Evolutionary conservation across 2,113 vertebrate species (phyloP).

Genomic region (Ptilonorhynchus violaceus): DNA sequence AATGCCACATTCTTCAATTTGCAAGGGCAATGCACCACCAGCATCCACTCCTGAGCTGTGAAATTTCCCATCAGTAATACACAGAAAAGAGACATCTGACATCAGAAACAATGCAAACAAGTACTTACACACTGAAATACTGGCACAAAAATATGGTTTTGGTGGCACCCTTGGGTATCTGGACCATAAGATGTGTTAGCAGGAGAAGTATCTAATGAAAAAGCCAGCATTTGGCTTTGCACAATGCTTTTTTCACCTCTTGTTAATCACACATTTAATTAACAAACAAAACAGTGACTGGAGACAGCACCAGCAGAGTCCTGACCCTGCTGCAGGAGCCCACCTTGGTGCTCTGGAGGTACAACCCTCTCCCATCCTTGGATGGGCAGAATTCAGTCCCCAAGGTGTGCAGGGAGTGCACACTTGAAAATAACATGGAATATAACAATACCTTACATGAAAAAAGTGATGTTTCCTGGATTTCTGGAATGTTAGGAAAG

Average conservation of each 20-base stretch:
- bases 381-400: neutral
- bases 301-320: neutral
- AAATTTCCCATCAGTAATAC: neutral
- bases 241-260: neutral
- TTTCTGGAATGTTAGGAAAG: neutral
- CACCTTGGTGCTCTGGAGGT: neutral
- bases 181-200: neutral
- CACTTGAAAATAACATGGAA: neutral
- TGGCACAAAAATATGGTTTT: neutral
- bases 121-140: neutral
- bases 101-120: neutral
- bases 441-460: neutral
- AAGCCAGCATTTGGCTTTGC: neutral
- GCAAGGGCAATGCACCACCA: neutral
- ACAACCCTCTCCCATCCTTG: neutral
- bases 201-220: neutral
- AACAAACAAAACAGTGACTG: neutral
- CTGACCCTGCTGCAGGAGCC: neutral
- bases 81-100: neutral
- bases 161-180: neutral
- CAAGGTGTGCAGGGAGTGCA: neutral
- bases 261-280: neutral
- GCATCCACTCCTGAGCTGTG: neutral
- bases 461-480: rapidly evolving
- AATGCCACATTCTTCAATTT: neutral